Evolutionary conservation across 2,888 invertebrate genomes (phyloP).

Genomic region (Nematopogon swammerdamellus): DNA sequence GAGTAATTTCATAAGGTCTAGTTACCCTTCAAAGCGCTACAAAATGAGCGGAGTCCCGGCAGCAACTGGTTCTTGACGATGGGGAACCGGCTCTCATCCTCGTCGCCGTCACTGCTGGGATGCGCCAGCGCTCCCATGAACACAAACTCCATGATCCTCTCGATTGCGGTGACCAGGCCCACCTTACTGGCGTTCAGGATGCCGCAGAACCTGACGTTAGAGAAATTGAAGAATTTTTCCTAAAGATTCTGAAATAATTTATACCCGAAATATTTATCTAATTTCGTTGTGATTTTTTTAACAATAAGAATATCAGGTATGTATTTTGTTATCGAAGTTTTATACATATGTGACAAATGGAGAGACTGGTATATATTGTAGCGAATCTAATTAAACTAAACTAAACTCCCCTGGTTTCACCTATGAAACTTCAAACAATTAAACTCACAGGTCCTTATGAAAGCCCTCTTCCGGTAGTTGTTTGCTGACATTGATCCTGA

Average conservation of each 20-base stretch:
- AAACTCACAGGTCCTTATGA: slow-evolving; percentile 74
- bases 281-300: too few species aligned
- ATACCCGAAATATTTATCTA: too few species aligned
- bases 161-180: slow-evolving; percentile 82
- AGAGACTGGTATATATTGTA: too few species aligned
- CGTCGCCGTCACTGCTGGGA: slow-evolving; percentile 75
- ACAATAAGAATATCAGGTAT: too few species aligned
- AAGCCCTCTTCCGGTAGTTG: slow-evolving; percentile 91
- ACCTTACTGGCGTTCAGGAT: slow-evolving; percentile 75
- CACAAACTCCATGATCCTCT: slow-evolving; percentile 83
- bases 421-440: too few species aligned
- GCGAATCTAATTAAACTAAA: too few species aligned
- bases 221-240: too few species aligned
- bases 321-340: too few species aligned
- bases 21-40: slow-evolving; percentile 85
- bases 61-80: slow-evolving; percentile 81
- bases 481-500: slow-evolving; percentile 77
- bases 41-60: slow-evolving; percentile 81
- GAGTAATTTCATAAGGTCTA: too few species aligned
- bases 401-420: too few species aligned
- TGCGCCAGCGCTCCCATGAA: slow-evolving; percentile 88
- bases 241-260: too few species aligned
- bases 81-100: slow-evolving; percentile 73
- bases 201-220: slow-evolving; percentile 74
- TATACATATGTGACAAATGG: too few species aligned